Conservation (phyloP, 1,140 invertebrate genomes). For the Bombus impatiens region DNA sequence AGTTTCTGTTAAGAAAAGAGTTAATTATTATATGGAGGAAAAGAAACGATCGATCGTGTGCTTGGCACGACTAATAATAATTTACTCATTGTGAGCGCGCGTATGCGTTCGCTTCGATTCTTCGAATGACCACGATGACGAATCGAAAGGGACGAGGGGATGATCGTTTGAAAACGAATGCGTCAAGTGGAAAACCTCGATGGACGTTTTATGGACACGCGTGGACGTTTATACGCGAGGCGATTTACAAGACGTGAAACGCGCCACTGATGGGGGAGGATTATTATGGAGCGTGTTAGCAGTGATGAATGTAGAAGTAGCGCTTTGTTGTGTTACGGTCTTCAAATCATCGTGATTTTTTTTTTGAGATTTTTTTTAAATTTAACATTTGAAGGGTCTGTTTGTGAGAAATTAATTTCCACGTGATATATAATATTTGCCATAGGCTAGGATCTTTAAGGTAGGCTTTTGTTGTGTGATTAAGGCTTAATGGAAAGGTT, state of each 20-base stretch:
- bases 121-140: neutral
- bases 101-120: neutral
- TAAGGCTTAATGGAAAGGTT: neutral
- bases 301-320: neutral
- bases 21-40: too few species aligned
- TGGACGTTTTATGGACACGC: slow-evolving; percentile 13
- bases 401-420: neutral
- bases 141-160: neutral
- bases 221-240: slow-evolving; percentile 6
- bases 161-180: neutral
- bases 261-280: neutral
- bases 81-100: neutral
- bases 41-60: neutral
- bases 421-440: neutral
- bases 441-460: neutral
- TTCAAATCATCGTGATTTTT: too few species aligned
- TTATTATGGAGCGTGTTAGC: neutral
- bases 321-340: neutral
- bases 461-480: neutral
- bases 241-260: slow-evolving; percentile 10
- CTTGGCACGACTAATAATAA: neutral
- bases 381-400: neutral
- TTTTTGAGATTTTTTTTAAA: neutral
- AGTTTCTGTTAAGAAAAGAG: too few species aligned
- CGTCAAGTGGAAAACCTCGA: neutral